Evolutionary conservation across 2,888 invertebrate species (phyloP), one percentile per base, ranked within the genome.

Genomic region (Imbricaverruca yamaguchii): DNA sequence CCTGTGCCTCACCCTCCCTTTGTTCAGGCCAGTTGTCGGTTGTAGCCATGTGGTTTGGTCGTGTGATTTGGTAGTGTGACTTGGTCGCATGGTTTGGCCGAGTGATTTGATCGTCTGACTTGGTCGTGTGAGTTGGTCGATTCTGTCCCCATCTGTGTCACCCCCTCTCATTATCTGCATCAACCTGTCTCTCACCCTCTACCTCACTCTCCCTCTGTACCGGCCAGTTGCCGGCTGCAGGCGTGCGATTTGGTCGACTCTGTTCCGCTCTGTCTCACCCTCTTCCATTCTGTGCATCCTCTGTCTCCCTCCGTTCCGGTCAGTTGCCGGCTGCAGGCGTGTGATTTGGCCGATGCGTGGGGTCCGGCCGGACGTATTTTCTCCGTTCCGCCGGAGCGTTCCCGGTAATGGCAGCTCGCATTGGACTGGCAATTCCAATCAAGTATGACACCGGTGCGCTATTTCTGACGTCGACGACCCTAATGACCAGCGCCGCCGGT

Each of bases 391-490:
- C 55, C 55, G 18, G 21, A 74, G 21, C 55, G 53, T 74, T 55
- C 21, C 53, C 21, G 74, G 74, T 74, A 74, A 74, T 74, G 23
- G 74, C 23, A 53, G 13, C 74, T n/a, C 53, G 53, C 74, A n/a
- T 21, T 55, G 53, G 74, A 39, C 74, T 55, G 53, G 74, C 74
- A 74, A 21, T 74, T 74, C 10, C 74, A 74, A 74, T 74, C 74
- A 74, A 74, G 53, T 74, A 74, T 74, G 74, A 74, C 74, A 18
- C 67, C 12, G 67, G n/a, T 25, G 25, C 25, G 23, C 25, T n/a
- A 67, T 23, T n/a, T 13, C 15, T 23, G 18, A 23, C 65, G n/a
- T 23, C 10, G 7, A 7, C 15, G 18, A 18, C 18, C 61, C 61
- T 61, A 61, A 61, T 61, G 61, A 61, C 61, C 18, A 18, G 61